A percentile compares a stretch with the other conserved stretches of the same genome.
These are phyloP conservation scores for Stichopus horrens DNA, from an alignment of 53 echinoderm and acorn worm species.

Conservation along the genomic window DNA sequence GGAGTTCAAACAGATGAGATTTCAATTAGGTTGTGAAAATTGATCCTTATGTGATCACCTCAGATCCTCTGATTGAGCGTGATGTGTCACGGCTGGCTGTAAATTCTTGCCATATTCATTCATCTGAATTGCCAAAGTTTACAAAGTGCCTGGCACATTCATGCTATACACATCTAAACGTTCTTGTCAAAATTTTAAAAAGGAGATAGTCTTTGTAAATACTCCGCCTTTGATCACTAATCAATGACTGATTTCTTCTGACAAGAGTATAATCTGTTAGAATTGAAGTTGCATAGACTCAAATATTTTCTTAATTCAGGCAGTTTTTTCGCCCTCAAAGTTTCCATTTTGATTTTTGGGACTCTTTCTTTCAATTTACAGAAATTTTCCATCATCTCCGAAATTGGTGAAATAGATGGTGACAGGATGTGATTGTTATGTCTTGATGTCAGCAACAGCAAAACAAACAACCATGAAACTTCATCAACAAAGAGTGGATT, in stretches of 20 bases:
- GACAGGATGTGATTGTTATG: background rate
- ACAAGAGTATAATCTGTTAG: background rate
- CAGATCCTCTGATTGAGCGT: background rate
- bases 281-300: too few relatives aligned
- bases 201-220: background rate
- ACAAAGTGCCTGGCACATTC: background rate
- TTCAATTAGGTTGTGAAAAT: background rate
- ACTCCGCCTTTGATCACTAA: background rate
- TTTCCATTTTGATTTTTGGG: background rate
- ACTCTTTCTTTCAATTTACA: background rate
- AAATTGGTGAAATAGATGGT: background rate
- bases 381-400: background rate
- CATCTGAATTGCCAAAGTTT: background rate
- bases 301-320: too few relatives aligned
- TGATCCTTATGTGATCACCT: background rate
- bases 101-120: background rate
- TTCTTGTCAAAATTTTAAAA: background rate
- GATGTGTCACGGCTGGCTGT: background rate
- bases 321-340: too few relatives aligned
- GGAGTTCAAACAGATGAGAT: background rate
- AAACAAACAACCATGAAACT: constrained; percentile 11
- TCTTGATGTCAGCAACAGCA: background rate
- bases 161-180: background rate
- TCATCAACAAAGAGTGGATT: too few relatives aligned
- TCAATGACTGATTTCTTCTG: background rate